Evolutionary conservation across 2,888 invertebrate species (phyloP), one percentile per base, ranked within the genome.

Genomic region (Aphodius sticticus): DNA sequence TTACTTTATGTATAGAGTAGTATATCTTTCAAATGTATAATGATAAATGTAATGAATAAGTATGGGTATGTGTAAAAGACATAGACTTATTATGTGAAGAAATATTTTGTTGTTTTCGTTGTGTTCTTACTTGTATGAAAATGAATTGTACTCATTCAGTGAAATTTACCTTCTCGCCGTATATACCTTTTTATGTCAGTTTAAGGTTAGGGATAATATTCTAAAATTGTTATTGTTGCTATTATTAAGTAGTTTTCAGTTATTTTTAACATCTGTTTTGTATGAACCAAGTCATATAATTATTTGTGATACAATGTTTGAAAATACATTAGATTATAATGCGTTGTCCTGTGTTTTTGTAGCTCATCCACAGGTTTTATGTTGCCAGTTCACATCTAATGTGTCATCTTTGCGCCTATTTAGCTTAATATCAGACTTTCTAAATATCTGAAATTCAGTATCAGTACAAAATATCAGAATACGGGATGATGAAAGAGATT

Each of bases 261-360:
- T 53, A 53, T 12, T 53, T 53, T 26, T 26, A 26, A 26, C 26
- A 53, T 12, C 1, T 53, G 37, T 74, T 35, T 74, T 74, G 35
- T 35, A 74, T 37, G 74, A 74, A 74, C 74, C 74, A 74, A 74
- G 36, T 36, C 74, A 53, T 53, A 53, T 53, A 53, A 53, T 74
- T 74, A 12, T 74, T 74, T 74, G 74, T 74, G 74, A 74, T 74
- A 74, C 36, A n/a, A 35, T 74, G 37, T 74, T 74, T 37, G 37
- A 74, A 74, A 71, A 71, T 71, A 71, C n/a, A 74, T 36, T 74
- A 74, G 35, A 74, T 74, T 74, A 74, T 35, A 74, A 36, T 74
- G 36, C 37, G 74, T 74, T 74, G 74, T 37, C 4, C 2, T 26
- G 26, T 26, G 26, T 26, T 26, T 26, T 26, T 26, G 26, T 26